These are phyloP conservation scores for Agrotis clavis DNA, from an alignment of 2,888 invertebrate genomes.

Conservation along the genomic window DNA sequence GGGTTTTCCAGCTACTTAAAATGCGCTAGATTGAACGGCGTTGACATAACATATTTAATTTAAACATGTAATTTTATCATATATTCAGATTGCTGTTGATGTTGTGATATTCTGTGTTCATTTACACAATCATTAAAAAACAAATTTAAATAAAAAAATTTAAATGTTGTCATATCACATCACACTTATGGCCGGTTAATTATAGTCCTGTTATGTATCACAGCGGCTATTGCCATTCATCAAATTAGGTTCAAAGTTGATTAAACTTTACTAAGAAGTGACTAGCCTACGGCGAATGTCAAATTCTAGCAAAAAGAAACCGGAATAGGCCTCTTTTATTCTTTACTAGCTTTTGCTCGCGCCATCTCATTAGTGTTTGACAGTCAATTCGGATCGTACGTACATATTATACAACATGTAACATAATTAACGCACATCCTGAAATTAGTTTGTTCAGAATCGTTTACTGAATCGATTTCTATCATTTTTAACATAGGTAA, in stretches of 20 bases:
- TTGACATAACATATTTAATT: too few species aligned
- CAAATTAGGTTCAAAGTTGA: conserved; percentile 25
- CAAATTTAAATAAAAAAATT: not conserved
- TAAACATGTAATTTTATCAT: too few species aligned
- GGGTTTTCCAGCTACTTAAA: not conserved
- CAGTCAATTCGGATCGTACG: too few species aligned
- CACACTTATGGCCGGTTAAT: not conserved
- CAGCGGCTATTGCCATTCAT: conserved; percentile 1
- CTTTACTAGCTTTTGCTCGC: too few species aligned
- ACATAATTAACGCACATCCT: too few species aligned
- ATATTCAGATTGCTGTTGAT: too few species aligned
- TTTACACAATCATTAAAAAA: not conserved
- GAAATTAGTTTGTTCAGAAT: too few species aligned
- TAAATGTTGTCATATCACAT: not conserved
- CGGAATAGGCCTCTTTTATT: conserved; percentile 9
- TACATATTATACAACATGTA: too few species aligned
- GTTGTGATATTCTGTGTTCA: not conserved
- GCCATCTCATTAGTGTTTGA: too few species aligned
- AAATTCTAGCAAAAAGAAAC: conserved; percentile 8
- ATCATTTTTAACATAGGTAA: too few species aligned
- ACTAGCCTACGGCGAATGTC: conserved; percentile 12
- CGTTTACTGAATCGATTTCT: too few species aligned
- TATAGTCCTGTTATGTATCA: not conserved
- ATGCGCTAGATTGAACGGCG: not conserved
- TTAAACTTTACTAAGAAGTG: conserved; percentile 11